Evolutionary conservation across 37 sponge, comb jelly and placozoan genomes (phyloP).

Genomic region (Sycon ciliatum): DNA sequence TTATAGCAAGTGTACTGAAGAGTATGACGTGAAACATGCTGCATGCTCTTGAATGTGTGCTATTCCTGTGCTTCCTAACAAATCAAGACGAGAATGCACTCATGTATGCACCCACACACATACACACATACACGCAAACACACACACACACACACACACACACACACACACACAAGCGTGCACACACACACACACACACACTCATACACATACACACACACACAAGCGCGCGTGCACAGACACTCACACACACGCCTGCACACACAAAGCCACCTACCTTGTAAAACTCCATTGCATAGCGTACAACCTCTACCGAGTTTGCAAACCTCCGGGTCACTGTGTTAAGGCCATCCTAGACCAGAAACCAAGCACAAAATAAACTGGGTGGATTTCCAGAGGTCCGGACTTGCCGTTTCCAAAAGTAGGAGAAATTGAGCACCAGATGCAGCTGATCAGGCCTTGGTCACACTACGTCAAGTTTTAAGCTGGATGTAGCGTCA

Average conservation of each 20-base stretch:
- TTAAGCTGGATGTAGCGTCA: no score
- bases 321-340: conserved; percentile 50
- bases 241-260: neutral
- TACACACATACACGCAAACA: neutral
- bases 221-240: neutral
- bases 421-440: no score
- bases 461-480: no score
- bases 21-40: no score
- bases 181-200: neutral
- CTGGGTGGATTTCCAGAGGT: no score
- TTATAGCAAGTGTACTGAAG: no score
- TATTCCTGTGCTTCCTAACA: no score
- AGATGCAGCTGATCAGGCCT: no score
- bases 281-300: conserved; percentile 64
- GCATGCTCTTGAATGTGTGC: no score
- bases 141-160: conserved; percentile 5
- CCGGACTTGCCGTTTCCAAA: no score
- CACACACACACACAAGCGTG: neutral
- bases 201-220: neutral
- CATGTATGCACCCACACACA: neutral
- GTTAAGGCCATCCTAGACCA: conserved; percentile 49
- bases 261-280: conserved; percentile 25
- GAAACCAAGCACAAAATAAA: no score
- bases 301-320: conserved; percentile 60
- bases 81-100: no score